Base-by-base conservation (phyloP, 2,113 vertebrate species). In the Chunga burmeisteri region DNA sequence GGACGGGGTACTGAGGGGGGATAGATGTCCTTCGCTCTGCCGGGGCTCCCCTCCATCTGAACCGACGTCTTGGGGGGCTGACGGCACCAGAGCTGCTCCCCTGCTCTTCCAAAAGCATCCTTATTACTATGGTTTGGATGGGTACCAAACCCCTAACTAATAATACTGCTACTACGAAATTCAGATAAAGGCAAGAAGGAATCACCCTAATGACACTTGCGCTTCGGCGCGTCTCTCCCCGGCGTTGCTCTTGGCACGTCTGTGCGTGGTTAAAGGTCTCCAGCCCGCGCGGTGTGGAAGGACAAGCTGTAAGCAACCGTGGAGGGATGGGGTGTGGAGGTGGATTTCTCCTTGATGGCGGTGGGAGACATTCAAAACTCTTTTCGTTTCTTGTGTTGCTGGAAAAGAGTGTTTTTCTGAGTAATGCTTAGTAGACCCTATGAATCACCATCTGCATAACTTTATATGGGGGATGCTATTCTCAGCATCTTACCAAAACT, bases 361-460 rank as follows among this genome's bases (percentile, higher is more conserved):
- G 55, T 88, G 79, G 90, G 88, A 85, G 89, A 77, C 68, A 50
- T 93, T 93, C 88, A 90, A 97, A 93, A 96, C 94, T 93, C 82
- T 82, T 81, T 63, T 72, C 9, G 5, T 71, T 80, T 71, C 91
- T 93, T 68, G 36, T 81, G 49, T 52, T 15, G 65, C 87, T 90
- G 47, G 78, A 87, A 68, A 91, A 96, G 86, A 91, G 80, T 40
- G 59, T 91, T 96, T 92, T 88, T 93, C 94, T 93, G 91, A 94
- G 88, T 91, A 93, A 93, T 94, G 74, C 70, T 87, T 88, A 9
- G 74, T 88, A 89, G 92, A 80, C 58, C 80, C 68, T 89, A 25
- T 96, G 97, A 97, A 96, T 96, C 97, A 97, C 91, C 96, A 94
- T 90, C 93, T 81, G 93, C 96, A 90, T 93, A 95, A 95, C 96